Percentiles rank a stretch among this genome's conserved stretches.
Conservation (phyloP, 2,797 vertebrate genomes). For the Halcyon badia region DNA sequence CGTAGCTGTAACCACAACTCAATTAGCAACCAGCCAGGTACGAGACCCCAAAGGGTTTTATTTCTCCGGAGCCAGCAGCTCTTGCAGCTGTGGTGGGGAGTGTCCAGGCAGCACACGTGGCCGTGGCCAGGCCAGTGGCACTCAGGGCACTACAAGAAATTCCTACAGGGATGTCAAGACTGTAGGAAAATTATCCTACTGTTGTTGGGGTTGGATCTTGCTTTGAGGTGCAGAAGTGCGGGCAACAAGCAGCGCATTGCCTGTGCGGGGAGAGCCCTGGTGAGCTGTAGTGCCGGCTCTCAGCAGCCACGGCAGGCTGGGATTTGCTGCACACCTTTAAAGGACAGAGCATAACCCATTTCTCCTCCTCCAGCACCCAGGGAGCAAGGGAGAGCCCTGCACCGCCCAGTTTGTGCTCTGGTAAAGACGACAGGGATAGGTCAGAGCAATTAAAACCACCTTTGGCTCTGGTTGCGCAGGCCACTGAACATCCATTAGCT, state of each 20-base stretch:
- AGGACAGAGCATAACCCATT: background rate
- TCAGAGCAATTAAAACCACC: background rate
- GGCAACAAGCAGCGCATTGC: background rate
- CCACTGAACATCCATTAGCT: background rate
- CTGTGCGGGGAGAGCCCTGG: background rate
- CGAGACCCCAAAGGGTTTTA: background rate
- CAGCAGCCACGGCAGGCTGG: rapidly evolving
- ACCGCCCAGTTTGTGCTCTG: background rate
- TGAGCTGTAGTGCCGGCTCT: background rate
- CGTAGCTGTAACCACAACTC: background rate
- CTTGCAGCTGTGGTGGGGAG: background rate
- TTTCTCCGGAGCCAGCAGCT: background rate
- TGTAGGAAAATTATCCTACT: background rate
- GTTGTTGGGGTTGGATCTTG: background rate
- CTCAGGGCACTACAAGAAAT: background rate
- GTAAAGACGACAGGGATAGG: background rate
- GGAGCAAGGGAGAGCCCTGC: background rate
- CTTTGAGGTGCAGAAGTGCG: background rate
- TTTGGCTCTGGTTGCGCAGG: background rate
- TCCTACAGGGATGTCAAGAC: background rate
- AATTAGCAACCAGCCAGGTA: background rate
- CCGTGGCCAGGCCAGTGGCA: rapidly evolving
- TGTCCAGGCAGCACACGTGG: background rate
- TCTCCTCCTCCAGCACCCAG: background rate
- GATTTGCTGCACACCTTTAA: background rate